Percentiles rank a stretch among this genome's conserved stretches.
These are phyloP conservation scores for Valencia hispanica DNA, from an alignment of 2,797 vertebrate genomes.

Conservation along the genomic window DNA sequence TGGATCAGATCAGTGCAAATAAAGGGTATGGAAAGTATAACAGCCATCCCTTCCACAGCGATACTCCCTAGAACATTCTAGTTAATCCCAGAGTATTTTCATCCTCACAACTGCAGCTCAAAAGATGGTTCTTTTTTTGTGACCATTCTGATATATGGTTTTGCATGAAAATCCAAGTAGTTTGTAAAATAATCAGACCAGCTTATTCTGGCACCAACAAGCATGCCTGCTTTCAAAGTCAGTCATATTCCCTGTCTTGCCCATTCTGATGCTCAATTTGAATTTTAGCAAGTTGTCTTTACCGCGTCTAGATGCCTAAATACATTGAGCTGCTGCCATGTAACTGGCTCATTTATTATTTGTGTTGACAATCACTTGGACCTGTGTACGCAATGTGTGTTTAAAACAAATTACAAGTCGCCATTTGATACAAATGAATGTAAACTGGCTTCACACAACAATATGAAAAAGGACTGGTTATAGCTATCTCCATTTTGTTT, in stretches of 20 bases:
- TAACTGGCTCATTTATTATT: background rate
- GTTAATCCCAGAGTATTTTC: background rate
- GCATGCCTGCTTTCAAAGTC: background rate
- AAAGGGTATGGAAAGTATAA: background rate
- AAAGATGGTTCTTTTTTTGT: background rate
- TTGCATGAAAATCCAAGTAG: background rate
- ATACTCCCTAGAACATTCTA: background rate
- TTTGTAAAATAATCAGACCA: background rate
- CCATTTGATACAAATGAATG: background rate
- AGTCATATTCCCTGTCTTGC: background rate
- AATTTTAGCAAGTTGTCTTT: background rate
- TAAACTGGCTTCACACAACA: background rate
- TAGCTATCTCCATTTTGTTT: background rate
- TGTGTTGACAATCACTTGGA: background rate
- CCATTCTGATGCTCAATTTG: background rate
- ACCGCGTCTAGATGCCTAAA: background rate
- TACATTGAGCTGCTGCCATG: background rate
- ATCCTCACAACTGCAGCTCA: background rate
- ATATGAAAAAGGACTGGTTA: background rate
- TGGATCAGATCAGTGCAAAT: background rate
- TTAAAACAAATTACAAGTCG: background rate
- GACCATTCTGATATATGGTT: background rate
- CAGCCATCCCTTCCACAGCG: background rate
- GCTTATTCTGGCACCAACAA: background rate
- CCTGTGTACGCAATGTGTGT: background rate